A percentile compares a stretch with the other conserved stretches of the same genome.
Conservation (phyloP, 2,888 invertebrate species). For the Drosophila sordidapex region DNA sequence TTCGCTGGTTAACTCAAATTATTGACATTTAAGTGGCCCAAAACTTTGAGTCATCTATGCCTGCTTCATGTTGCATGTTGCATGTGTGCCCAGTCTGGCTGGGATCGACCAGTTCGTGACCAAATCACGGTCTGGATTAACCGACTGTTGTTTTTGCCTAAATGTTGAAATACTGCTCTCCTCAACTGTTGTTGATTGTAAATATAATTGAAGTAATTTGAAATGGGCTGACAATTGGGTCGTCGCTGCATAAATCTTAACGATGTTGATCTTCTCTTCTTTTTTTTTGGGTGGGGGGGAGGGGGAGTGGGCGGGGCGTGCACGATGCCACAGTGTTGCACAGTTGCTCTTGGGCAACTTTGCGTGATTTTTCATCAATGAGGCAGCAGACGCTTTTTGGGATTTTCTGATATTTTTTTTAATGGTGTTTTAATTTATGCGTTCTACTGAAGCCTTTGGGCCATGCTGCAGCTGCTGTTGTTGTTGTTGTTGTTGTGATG, state of each 20-base stretch:
- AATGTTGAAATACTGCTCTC: conserved; percentile 7
- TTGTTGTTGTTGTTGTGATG: background rate
- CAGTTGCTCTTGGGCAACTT: conserved; percentile 65
- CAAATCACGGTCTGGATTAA: conserved; percentile 18
- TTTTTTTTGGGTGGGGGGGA: conserved; percentile 27
- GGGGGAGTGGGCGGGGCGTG: conserved; percentile 34
- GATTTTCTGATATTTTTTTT: conserved; percentile 45
- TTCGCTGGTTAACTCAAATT: conserved; percentile 34
- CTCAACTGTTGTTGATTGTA: conserved; percentile 24
- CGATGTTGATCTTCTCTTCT: conserved; percentile 40
- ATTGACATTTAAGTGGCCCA: conserved; percentile 66
- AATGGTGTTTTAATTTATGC: conserved; percentile 73
- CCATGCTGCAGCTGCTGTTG: conserved; percentile 6
- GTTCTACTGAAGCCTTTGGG: conserved; percentile 40
- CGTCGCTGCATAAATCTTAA: conserved; percentile 51
- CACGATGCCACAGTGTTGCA: conserved; percentile 22
- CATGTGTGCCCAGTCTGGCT: conserved; percentile 15
- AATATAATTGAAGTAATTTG: conserved; percentile 72
- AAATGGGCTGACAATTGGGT: conserved; percentile 75
- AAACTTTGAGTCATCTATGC: conserved; percentile 42
- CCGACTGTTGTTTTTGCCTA: background rate
- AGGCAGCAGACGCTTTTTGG: conserved; percentile 21
- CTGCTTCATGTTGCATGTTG: conserved; percentile 13
- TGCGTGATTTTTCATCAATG: conserved; percentile 66
- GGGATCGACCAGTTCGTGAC: conserved; percentile 49